Conservation (phyloP, 2,888 invertebrate species). For the Globia sparganii region DNA sequence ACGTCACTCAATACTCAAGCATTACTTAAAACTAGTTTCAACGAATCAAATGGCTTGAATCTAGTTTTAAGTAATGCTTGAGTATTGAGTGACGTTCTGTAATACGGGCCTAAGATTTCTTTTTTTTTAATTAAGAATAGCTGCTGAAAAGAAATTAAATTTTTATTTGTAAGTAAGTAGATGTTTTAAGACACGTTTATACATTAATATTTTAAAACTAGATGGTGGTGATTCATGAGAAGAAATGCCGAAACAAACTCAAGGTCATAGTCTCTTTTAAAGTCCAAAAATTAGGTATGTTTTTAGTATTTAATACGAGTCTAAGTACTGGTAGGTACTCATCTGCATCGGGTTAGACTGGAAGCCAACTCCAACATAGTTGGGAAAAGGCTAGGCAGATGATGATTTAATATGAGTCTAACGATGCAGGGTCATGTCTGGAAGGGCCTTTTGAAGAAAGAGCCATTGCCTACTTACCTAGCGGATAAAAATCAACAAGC, state of each 20-base stretch:
- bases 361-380: too few relatives aligned
- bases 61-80: too few relatives aligned
- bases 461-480: slow-evolving; percentile 72
- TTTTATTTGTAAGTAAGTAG: too few relatives aligned
- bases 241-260: neutral
- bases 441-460: neutral
- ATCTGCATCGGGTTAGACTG: too few relatives aligned
- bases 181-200: neutral
- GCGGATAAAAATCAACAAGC: slow-evolving; percentile 73
- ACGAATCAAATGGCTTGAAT: too few relatives aligned
- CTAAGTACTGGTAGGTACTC: too few relatives aligned
- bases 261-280: neutral
- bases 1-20: too few relatives aligned
- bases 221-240: too few relatives aligned
- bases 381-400: too few relatives aligned
- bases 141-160: neutral
- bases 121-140: neutral
- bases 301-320: neutral
- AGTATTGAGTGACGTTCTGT: too few relatives aligned
- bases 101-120: too few relatives aligned
- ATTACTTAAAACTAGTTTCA: too few relatives aligned
- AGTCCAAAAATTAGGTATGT: neutral
- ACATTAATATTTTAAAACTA: neutral
- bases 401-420: neutral
- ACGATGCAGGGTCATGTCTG: neutral